A percentile compares a stretch with the other conserved stretches of the same genome.
phyloP scores from a whole-genome alignment of 2,888 invertebrate genomes.

The Drosophila barbarae region DNA sequence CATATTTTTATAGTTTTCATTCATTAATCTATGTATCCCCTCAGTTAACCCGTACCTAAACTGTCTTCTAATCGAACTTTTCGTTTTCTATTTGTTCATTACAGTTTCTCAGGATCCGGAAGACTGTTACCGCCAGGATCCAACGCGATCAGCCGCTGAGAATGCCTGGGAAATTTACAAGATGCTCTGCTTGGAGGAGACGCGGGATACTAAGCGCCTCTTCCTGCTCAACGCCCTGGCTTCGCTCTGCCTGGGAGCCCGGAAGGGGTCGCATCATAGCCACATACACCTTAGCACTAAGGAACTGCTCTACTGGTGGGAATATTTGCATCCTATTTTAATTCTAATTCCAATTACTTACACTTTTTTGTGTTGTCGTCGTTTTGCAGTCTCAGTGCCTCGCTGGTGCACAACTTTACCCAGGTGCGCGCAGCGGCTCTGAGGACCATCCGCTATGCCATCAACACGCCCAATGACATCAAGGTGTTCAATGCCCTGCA shows the following conservation, averaged over 20 bases:
- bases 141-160: constrained; percentile 82
- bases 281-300: constrained; percentile 86
- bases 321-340: background rate
- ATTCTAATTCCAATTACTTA: background rate
- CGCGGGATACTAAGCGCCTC: constrained; percentile 88
- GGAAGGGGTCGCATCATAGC: constrained; percentile 53
- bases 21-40: background rate
- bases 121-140: constrained; percentile 84
- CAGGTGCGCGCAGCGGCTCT: constrained; percentile 94
- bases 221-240: constrained; percentile 94
- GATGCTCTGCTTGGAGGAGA: constrained; percentile 81
- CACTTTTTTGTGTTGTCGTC: constrained; percentile 15
- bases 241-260: constrained; percentile 82
- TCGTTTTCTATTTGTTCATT: constrained; percentile 5
- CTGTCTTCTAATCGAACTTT: background rate
- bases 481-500: constrained; percentile 89
- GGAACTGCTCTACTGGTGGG: constrained; percentile 90
- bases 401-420: constrained; percentile 91
- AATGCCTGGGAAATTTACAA: constrained; percentile 84
- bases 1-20: background rate
- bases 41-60: background rate
- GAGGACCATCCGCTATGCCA: constrained; percentile 91
- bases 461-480: constrained; percentile 89
- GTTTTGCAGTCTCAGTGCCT: constrained; percentile 87
- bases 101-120: constrained; percentile 80